Conservation (phyloP, 2,113 vertebrate species). For the Neoarius graeffei region DNA sequence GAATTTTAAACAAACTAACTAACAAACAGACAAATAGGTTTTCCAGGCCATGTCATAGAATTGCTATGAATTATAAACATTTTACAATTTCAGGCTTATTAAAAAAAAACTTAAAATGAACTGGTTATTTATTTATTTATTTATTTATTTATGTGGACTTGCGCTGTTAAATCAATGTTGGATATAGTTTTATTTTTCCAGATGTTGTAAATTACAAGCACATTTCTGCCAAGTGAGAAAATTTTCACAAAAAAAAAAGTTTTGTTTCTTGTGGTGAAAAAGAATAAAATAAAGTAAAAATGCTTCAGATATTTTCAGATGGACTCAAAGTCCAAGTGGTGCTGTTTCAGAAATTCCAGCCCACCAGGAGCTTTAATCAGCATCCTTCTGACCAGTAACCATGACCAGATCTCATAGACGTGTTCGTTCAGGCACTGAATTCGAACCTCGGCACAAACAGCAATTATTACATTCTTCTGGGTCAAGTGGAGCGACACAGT, state of each 20-base stretch:
- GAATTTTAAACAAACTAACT: too few species aligned
- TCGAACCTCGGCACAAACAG: constrained; percentile 20
- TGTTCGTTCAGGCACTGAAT: neutral
- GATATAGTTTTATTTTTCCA: too few species aligned
- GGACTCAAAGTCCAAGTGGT: neutral
- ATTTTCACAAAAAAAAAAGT: too few species aligned
- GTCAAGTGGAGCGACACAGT: neutral
- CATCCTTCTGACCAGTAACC: constrained; percentile 35
- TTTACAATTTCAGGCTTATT: too few species aligned
- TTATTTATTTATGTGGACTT: too few species aligned
- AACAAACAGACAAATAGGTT: too few species aligned
- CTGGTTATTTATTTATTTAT: too few species aligned
- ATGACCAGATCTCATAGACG: constrained; percentile 35
- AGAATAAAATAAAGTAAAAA: neutral
- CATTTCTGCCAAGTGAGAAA: neutral
- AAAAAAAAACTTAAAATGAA: too few species aligned
- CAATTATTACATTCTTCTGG: constrained; percentile 1
- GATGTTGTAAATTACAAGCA: neutral
- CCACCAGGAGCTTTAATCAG: constrained; percentile 19
- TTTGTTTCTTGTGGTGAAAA: neutral
- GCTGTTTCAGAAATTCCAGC: constrained; percentile 1
- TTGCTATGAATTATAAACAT: too few species aligned
- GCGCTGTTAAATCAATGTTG: too few species aligned
- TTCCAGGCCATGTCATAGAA: too few species aligned
- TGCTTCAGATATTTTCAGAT: neutral